phyloP scores from a whole-genome alignment of 2,888 invertebrate genomes.

The Trachelus tabidus region DNA sequence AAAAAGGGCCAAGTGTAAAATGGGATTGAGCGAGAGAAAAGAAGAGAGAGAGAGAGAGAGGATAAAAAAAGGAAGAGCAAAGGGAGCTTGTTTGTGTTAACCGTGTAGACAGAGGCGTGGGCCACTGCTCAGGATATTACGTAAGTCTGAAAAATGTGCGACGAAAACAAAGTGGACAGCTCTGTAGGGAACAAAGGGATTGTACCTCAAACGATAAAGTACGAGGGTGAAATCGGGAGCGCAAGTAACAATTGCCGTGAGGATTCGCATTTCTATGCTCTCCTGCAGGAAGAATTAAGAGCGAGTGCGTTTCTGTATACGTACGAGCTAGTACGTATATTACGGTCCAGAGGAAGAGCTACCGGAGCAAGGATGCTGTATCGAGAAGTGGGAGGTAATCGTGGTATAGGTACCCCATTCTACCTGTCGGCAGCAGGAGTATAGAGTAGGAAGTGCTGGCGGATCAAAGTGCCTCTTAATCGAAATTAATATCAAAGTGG shows the following conservation, averaged over 20 bases:
- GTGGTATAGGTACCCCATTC: background rate
- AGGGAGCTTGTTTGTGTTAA: slow-evolving; percentile 55
- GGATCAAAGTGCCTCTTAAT: slow-evolving; percentile 33
- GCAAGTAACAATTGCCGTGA: slow-evolving; percentile 49
- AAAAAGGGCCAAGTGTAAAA: too few species aligned
- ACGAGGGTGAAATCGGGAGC: slow-evolving; percentile 52
- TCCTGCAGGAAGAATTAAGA: background rate
- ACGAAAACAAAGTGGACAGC: slow-evolving; percentile 56
- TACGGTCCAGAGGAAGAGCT: background rate
- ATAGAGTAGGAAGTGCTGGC: background rate
- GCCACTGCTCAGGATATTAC: slow-evolving; percentile 57
- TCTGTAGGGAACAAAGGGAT: slow-evolving; percentile 52
- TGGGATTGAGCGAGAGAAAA: slow-evolving; percentile 2
- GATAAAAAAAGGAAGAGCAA: slow-evolving; percentile 19
- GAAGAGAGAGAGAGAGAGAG: slow-evolving; percentile 7
- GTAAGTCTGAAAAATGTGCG: slow-evolving; percentile 59
- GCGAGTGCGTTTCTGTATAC: background rate
- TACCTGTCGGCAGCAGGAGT: slow-evolving; percentile 5
- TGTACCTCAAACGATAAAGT: slow-evolving; percentile 56
- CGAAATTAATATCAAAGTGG: slow-evolving; percentile 36
- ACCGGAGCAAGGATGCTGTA: background rate
- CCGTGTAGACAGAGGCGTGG: slow-evolving; percentile 36
- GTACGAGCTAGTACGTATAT: background rate
- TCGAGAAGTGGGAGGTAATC: background rate
- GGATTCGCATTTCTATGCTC: background rate